Percentiles rank a stretch among this genome's conserved stretches.
phyloP scores from a whole-genome alignment of 2,888 invertebrate species.

The Eristalinus sepulchralis region DNA sequence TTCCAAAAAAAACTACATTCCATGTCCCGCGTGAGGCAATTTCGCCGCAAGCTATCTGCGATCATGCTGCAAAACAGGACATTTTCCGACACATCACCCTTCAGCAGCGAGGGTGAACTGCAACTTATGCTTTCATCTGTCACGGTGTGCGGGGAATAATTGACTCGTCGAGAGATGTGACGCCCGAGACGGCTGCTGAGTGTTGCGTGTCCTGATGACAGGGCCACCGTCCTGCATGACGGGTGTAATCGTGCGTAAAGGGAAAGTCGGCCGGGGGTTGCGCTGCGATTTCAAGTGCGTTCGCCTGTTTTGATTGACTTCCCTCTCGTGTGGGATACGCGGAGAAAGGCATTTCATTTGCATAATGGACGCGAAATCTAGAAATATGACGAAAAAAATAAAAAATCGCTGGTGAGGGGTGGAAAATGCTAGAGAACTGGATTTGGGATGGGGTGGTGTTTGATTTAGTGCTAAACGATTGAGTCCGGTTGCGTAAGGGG shows the following conservation, averaged over 20 bases:
- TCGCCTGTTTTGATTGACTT: constrained; percentile 41
- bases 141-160: constrained; percentile 19
- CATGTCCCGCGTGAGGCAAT: constrained; percentile 16
- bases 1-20: not conserved
- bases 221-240: constrained; percentile 18
- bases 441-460: constrained; percentile 7
- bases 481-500: not conserved
- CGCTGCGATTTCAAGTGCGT: constrained; percentile 13
- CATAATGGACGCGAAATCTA: constrained; percentile 43
- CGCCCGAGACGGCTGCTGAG: not conserved
- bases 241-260: constrained; percentile 48
- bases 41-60: constrained; percentile 30
- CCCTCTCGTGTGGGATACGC: not conserved
- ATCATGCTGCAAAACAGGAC: constrained; percentile 2
- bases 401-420: not conserved
- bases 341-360: constrained; percentile 30
- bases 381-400: not conserved
- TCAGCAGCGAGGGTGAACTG: constrained; percentile 1
- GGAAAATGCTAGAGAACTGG: not conserved
- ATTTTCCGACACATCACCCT: constrained; percentile 16
- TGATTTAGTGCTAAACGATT: constrained; percentile 2
- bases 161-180: constrained; percentile 16
- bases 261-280: constrained; percentile 28
- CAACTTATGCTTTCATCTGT: constrained; percentile 42
- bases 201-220: constrained; percentile 32